These are phyloP conservation scores for roundworm (Caenorhabditis elegans) DNA, from an alignment of 1,140 invertebrate species.

Conservation along the genomic window WBcel235 BX284604.4:11001501-11002000, in stretches of 20 bases:
- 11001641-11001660: neutral
- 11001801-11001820: too few species aligned
- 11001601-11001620: neutral
- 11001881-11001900: neutral
- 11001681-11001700: neutral
- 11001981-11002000: conserved; percentile 29
- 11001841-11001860: neutral
- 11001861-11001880: neutral
- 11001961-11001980: neutral
- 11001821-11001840: too few species aligned
- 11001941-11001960: neutral
- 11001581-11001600: neutral
- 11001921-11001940: conserved; percentile 14
- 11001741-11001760: too few species aligned
- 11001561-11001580: neutral
- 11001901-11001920: neutral
- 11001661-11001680: neutral
- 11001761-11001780: too few species aligned
- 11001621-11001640: neutral
- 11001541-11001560: neutral
- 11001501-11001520: conserved; percentile 15
- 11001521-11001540: conserved; percentile 17
- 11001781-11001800: too few species aligned
- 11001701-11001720: neutral
- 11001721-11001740: too few species aligned